Evolutionary conservation across 2,797 vertebrate species (phyloP).

Genomic region (Platalea minor): DNA sequence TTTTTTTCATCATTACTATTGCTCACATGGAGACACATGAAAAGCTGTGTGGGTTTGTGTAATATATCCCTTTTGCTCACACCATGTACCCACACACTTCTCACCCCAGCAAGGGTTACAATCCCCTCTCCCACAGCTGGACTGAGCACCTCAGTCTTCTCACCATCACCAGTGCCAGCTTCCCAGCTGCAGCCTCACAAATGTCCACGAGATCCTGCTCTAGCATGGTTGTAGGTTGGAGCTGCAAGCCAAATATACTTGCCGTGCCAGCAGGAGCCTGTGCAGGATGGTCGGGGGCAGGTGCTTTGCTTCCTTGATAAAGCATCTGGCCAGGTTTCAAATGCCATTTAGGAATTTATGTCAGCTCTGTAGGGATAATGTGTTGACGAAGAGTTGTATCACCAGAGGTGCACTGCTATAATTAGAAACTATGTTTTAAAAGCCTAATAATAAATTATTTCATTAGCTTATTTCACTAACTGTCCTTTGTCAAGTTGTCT

Average conservation of each 20-base stretch:
- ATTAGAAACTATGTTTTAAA: background rate
- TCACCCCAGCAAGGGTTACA: background rate
- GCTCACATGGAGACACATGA: background rate
- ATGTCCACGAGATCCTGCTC: background rate
- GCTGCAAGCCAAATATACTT: background rate
- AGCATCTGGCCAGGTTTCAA: background rate
- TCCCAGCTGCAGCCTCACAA: background rate
- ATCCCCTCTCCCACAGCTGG: background rate
- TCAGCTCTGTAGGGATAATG: background rate
- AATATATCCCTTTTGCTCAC: background rate
- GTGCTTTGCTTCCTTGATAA: background rate
- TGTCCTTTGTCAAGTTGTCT: background rate
- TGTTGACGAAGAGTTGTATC: background rate
- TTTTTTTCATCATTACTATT: background rate
- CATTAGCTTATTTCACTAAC: background rate
- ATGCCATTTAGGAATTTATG: background rate
- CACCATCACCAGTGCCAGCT: background rate
- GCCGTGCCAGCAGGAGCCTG: background rate
- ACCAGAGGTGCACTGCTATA: background rate
- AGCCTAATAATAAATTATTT: background rate
- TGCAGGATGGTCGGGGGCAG: background rate
- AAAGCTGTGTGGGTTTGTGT: background rate
- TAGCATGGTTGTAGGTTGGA: background rate
- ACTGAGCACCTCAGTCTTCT: background rate
- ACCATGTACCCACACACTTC: background rate